phyloP scores from a whole-genome alignment of 2,888 invertebrate species.

The Cephus nigrinus region DNA sequence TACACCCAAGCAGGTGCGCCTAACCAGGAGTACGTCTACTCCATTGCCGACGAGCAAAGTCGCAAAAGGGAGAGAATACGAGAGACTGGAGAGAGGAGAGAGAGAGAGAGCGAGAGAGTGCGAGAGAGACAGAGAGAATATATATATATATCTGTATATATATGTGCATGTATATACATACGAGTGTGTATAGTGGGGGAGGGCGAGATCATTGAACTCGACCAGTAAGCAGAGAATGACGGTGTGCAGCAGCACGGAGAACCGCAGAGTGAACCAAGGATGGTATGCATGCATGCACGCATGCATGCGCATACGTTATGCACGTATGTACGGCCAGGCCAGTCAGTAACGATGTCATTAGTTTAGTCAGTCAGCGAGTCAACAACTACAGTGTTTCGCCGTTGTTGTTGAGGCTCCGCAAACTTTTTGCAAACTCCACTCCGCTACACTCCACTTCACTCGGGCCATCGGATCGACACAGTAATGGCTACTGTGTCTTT shows the following conservation, averaged over 20 bases:
- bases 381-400: constrained; percentile 56
- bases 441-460: background rate
- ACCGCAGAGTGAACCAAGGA: constrained; percentile 1
- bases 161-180: background rate
- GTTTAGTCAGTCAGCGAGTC: constrained; percentile 64
- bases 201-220: constrained; percentile 51
- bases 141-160: too few relatives aligned
- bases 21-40: background rate
- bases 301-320: background rate
- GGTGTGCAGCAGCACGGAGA: constrained; percentile 21
- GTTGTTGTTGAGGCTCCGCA: constrained; percentile 10
- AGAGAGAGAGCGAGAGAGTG: constrained; percentile 11
- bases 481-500: background rate
- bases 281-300: background rate
- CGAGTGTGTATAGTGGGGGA: constrained; percentile 30
- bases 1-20: background rate
- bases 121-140: constrained; percentile 8
- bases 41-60: background rate
- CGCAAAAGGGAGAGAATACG: constrained; percentile 1
- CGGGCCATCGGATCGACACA: background rate
- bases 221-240: constrained; percentile 43
- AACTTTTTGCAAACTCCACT: background rate
- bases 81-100: constrained; percentile 1
- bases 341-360: constrained; percentile 64
- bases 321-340: constrained; percentile 53